A percentile compares a stretch with the other conserved stretches of the same genome.
These are phyloP conservation scores for Carabus problematicus DNA, from an alignment of 2,888 invertebrate species.

Conservation along the genomic window DNA sequence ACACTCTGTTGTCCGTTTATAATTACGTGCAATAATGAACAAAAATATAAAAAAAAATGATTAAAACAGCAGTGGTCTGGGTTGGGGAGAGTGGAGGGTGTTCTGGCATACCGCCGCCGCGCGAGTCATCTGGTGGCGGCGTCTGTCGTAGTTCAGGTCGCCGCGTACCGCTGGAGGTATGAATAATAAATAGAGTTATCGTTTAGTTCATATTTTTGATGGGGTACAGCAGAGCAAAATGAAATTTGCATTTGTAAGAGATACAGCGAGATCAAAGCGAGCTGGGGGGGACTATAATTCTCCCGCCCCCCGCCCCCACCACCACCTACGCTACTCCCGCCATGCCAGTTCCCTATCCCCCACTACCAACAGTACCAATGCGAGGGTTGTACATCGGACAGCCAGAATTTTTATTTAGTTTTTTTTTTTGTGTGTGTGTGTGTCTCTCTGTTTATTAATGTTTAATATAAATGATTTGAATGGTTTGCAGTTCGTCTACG, in stretches of 20 bases:
- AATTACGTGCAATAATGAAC: not conserved
- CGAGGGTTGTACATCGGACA: not conserved
- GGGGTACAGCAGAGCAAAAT: slow-evolving; percentile 62
- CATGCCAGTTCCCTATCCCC: slow-evolving; percentile 46
- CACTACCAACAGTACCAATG: slow-evolving; percentile 47
- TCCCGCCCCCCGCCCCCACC: slow-evolving; percentile 49
- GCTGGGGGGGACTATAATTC: slow-evolving; percentile 46
- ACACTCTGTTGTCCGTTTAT: not conserved
- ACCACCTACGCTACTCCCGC: slow-evolving; percentile 46
- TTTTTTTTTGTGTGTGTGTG: not conserved
- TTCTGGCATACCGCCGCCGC: not conserved
- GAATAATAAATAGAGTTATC: slow-evolving; percentile 70
- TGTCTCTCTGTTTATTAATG: not conserved
- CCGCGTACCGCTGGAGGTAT: slow-evolving; percentile 60
- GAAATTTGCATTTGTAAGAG: slow-evolving; percentile 64
- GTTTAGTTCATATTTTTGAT: slow-evolving; percentile 69
- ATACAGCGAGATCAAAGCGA: slow-evolving; percentile 62
- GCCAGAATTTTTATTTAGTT: too few relatives aligned
- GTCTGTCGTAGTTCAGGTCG: slow-evolving; percentile 48
- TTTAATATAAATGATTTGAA: slow-evolving; percentile 16
- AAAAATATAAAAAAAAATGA: slow-evolving; percentile 6
- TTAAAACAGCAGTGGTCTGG: not conserved
- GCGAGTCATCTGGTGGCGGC: slow-evolving; percentile 25
- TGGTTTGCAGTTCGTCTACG: slow-evolving; percentile 13
- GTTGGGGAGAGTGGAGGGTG: not conserved